Conservation (phyloP, 2,113 vertebrate species). For the Callionymus lyra region DNA sequence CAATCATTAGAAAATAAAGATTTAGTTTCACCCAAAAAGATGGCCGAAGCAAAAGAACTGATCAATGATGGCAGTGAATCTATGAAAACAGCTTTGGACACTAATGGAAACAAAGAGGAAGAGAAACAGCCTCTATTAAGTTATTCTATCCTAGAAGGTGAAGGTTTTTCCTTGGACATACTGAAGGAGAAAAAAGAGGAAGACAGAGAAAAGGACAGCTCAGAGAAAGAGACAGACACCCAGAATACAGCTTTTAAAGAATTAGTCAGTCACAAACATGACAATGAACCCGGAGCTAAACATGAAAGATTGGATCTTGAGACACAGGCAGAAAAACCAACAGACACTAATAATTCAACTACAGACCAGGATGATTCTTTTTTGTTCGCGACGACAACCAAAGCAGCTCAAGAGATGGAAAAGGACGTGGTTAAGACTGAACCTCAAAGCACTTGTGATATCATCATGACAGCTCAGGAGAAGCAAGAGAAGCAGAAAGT, state of each 20-base stretch:
- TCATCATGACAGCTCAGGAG: constrained; percentile 3
- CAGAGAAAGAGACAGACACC: constrained; percentile 6
- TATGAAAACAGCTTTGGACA: constrained; percentile 5
- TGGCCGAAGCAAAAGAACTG: constrained; percentile 18
- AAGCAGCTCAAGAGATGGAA: constrained; percentile 9
- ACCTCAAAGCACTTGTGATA: constrained; percentile 13
- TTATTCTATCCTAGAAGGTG: too few species aligned
- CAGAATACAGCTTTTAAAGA: background rate
- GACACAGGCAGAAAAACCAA: constrained; percentile 9
- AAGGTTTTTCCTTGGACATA: too few species aligned
- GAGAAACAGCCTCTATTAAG: constrained; percentile 5
- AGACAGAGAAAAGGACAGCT: constrained; percentile 9
- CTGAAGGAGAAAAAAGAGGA: background rate
- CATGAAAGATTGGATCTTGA: constrained; percentile 1
- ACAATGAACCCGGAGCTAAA: constrained; percentile 22
- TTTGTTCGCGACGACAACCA: background rate
- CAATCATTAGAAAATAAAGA: constrained; percentile 18
- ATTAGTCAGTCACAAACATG: constrained; percentile 3
- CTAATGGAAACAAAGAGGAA: constrained; percentile 8
- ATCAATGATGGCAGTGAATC: constrained; percentile 4
- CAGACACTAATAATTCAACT: background rate
- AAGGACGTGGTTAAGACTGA: constrained; percentile 14
- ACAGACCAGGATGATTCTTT: constrained; percentile 6
- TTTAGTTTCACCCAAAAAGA: constrained; percentile 8
- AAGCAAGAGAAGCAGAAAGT: too few species aligned